Conservation (phyloP, 92 coral and sea anemone species). For the Siderastrea radians region DNA sequence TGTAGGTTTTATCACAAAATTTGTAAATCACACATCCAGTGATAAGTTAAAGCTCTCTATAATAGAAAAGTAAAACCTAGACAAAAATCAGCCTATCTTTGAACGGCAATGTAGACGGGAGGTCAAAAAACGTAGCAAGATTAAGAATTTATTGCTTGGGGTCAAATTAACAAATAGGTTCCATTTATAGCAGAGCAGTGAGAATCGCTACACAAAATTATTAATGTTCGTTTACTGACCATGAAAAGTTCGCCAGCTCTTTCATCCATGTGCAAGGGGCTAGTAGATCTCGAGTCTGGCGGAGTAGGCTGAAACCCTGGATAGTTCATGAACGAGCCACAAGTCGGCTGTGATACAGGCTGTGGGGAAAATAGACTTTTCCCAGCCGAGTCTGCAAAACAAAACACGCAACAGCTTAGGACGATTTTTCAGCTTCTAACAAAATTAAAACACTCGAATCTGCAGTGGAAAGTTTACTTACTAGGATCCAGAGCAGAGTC, state of each 20-base stretch:
- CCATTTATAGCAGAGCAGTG: not conserved
- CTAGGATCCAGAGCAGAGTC: constrained; percentile 94
- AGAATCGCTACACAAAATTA: not conserved
- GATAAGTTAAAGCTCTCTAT: not conserved
- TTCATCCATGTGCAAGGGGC: constrained; percentile 89
- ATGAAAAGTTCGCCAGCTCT: constrained; percentile 57
- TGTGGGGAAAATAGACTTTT: constrained; percentile 79
- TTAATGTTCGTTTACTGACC: constrained; percentile 38
- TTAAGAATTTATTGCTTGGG: not conserved
- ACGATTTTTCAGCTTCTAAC: not conserved
- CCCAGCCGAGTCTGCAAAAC: constrained; percentile 76
- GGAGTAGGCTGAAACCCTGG: constrained; percentile 92
- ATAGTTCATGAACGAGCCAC: constrained; percentile 50
- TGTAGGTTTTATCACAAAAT: no score
- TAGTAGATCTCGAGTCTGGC: constrained; percentile 92
- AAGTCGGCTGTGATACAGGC: constrained; percentile 54
- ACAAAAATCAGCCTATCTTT: not conserved
- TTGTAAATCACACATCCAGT: not conserved
- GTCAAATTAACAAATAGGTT: not conserved
- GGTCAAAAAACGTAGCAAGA: not conserved
- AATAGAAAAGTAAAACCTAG: not conserved
- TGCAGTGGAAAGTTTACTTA: constrained; percentile 48
- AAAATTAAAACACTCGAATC: not conserved
- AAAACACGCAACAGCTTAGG: not conserved
- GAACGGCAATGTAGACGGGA: not conserved